Evolutionary conservation across 2,888 invertebrate species (phyloP).

Genomic region (Pristionchus maxplancki): DNA sequence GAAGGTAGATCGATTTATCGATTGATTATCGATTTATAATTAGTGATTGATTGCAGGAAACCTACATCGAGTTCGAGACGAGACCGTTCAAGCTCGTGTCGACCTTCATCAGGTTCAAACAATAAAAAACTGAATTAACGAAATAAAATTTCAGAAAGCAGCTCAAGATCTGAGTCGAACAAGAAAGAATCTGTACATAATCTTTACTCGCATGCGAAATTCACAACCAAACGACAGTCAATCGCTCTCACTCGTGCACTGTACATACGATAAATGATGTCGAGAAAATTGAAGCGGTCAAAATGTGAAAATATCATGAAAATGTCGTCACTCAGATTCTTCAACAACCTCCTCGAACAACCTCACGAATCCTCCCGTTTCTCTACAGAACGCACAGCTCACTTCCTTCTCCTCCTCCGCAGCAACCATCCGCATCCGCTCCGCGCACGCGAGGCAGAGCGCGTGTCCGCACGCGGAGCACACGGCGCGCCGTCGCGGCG

Average conservation of each 20-base stretch:
- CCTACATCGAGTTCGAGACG: constrained; percentile 35
- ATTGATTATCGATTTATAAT: not conserved
- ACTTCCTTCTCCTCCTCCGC: no score
- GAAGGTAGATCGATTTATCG: not conserved
- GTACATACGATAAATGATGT: constrained; percentile 16
- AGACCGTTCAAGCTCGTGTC: constrained; percentile 29
- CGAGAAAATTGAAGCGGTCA: no score
- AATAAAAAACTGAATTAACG: not conserved
- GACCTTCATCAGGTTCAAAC: constrained; percentile 19
- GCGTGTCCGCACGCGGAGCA: no score
- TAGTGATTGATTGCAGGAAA: not conserved
- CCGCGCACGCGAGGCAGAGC: no score
- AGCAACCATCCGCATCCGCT: no score
- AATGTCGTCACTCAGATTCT: no score
- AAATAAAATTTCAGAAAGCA: not conserved
- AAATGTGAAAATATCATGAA: no score
- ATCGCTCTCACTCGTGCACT: not conserved
- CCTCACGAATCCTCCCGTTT: no score
- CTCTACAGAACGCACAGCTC: no score
- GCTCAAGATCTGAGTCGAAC: constrained; percentile 21
- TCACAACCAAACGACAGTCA: constrained; percentile 14
- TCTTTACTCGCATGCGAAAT: not conserved
- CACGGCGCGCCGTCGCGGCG: no score
- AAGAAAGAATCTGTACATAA: not conserved
- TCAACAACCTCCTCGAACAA: no score